Evolutionary conservation across 1,140 invertebrate species (phyloP).

Genomic region (Diprion similis): DNA sequence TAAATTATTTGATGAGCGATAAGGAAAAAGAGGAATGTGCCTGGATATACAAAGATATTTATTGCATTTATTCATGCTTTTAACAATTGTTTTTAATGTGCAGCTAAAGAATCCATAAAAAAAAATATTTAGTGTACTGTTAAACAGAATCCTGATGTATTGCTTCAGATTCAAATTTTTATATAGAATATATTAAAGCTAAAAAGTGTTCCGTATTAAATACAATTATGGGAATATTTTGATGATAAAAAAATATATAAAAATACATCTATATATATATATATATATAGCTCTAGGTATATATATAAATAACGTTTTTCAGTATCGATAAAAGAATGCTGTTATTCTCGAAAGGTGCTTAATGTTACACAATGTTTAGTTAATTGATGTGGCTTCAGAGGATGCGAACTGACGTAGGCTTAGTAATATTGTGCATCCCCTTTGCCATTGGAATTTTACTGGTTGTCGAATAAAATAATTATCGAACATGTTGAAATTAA

Average conservation of each 20-base stretch:
- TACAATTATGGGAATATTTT: too few relatives aligned
- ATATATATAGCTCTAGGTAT: not conserved
- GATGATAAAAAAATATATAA: too few relatives aligned
- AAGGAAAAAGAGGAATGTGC: not conserved
- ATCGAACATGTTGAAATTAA: not conserved
- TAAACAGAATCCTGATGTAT: too few relatives aligned
- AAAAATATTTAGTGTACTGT: too few relatives aligned
- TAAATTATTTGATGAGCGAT: too few relatives aligned
- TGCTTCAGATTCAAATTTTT: too few relatives aligned
- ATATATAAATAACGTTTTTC: not conserved
- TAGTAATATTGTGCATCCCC: not conserved
- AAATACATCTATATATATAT: too few relatives aligned
- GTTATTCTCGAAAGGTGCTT: not conserved
- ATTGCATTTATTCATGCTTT: constrained; percentile 1
- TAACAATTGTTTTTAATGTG: not conserved
- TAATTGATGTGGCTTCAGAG: not conserved
- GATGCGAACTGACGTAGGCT: constrained; percentile 1
- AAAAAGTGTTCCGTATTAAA: too few relatives aligned
- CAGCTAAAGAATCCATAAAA: not conserved
- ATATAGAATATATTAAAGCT: too few relatives aligned
- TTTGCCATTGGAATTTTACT: constrained; percentile 8
- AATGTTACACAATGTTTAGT: not conserved
- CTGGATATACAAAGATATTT: constrained; percentile 6
- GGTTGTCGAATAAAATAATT: constrained; percentile 9
- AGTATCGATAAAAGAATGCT: not conserved